phyloP scores from a whole-genome alignment of 2,888 invertebrate genomes.

The Netelia inedita region DNA sequence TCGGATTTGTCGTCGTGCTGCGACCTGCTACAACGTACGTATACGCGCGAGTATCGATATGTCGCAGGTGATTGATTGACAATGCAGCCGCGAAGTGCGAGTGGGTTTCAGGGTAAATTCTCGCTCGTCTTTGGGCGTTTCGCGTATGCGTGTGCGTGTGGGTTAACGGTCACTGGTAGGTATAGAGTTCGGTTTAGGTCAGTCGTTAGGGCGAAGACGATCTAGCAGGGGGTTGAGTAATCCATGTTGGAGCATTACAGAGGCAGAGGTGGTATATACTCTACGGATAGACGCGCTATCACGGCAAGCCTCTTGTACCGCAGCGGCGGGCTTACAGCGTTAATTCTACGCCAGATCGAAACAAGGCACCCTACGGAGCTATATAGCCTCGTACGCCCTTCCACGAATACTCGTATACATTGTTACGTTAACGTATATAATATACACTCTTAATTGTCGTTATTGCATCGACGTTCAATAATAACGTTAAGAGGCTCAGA shows the following conservation, averaged over 20 bases:
- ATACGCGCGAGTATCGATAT: slow-evolving; percentile 1
- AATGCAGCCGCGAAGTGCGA: slow-evolving; percentile 31
- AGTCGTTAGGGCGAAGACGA: slow-evolving; percentile 58
- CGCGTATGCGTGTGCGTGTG: slow-evolving; percentile 7
- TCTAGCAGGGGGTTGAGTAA: slow-evolving; percentile 45
- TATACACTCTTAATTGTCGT: not conserved
- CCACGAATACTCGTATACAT: not conserved
- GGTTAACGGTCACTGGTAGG: slow-evolving; percentile 28
- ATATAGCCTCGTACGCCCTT: not conserved
- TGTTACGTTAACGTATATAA: not conserved
- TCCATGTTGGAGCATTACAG: slow-evolving; percentile 59
- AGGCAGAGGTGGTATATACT: slow-evolving; percentile 25
- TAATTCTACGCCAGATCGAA: slow-evolving; percentile 51
- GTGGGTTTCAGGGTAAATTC: slow-evolving; percentile 12
- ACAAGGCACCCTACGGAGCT: not conserved
- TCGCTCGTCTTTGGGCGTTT: not conserved
- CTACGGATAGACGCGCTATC: slow-evolving; percentile 29
- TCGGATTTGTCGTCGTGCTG: slow-evolving; percentile 18
- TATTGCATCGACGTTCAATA: not conserved
- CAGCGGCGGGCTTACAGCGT: slow-evolving; percentile 48
- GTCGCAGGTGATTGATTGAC: slow-evolving; percentile 62
- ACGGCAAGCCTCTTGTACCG: slow-evolving; percentile 12
- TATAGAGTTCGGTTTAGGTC: slow-evolving; percentile 53
- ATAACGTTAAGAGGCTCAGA: not conserved
- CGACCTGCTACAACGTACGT: slow-evolving; percentile 9